Base-by-base conservation (phyloP, 2,113 vertebrate genomes). In the Argyrosomus japonicus region DNA sequence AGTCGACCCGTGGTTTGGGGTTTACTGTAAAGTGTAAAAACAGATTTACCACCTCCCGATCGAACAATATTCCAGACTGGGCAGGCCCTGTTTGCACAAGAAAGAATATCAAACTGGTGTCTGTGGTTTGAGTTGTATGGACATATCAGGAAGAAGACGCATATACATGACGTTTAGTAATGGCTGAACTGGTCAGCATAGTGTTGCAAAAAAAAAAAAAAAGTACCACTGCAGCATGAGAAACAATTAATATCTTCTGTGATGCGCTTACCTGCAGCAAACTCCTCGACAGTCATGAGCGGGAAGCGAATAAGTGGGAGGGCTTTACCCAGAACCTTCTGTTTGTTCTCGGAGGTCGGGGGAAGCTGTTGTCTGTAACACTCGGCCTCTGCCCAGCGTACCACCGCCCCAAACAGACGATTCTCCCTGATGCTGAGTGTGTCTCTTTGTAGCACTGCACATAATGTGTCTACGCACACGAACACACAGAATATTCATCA, bases 1-100 rank as follows among this genome's bases (percentile, higher is more conserved):
- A 98, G 84, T 97, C 96, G 81, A 98, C 97, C 83, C 97, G 96
- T 48, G 97, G 97, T 92, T 98, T 99, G 86, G 97, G 97, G 88
- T 99, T 99, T 94, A 98, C 97, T 82, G 97, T 98, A 95, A 99
- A 98, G 94, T 98, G 97, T 90, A 98, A 96, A 93, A 98, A 98
- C 91, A 98, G 97, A 93, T 97, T 98, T 86, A 98, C 97, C 90
- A 98, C 97, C 93, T 98, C 97, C 83, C 97, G 95, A 93, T 98
- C 97, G 70, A 97, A 97, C 91, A 99, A 91, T 93, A 98, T 98
- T 89, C 97, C 97, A 94, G 96, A 98, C 60, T 98, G 97, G 94
- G 97, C 97, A 94, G 97, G 97, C 88, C 97, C 97, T 98, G 93
- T 83, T 40, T 87, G 88, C 95, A 94, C 94, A 91, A 96, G 80